A percentile compares a stretch with the other conserved stretches of the same genome.
Evolutionary conservation across 2,113 vertebrate genomes (phyloP).

Genomic region (Microcebus ravelobensis): DNA sequence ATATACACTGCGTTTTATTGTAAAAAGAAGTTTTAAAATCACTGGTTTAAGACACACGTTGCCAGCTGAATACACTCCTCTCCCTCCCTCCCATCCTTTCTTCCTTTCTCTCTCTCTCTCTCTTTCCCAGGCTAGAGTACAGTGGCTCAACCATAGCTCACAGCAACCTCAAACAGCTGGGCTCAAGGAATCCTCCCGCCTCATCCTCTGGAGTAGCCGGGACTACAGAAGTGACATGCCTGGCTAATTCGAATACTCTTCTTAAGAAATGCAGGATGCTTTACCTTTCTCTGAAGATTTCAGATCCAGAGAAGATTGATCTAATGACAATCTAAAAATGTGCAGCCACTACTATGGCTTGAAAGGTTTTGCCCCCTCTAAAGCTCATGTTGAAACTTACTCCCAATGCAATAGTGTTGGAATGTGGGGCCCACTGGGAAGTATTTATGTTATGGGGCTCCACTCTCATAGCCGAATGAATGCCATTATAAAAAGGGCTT

Average conservation of each 20-base stretch:
- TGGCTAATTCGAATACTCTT: neutral
- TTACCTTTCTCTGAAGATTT: neutral
- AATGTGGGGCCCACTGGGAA: neutral
- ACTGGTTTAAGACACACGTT: neutral
- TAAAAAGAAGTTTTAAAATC: neutral
- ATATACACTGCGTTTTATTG: no score
- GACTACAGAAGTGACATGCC: no score
- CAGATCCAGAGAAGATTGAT: neutral
- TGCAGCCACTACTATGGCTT: neutral
- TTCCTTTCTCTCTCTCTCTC: no score
- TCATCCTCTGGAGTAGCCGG: no score
- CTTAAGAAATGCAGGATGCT: neutral
- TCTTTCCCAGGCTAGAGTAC: no score
- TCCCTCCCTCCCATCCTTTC: no score
- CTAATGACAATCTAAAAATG: neutral
- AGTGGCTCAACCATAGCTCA: no score
- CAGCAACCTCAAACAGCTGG: no score
- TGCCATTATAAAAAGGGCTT: neutral
- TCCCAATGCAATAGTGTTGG: rapidly evolving
- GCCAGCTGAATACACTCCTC: neutral
- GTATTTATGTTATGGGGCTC: neutral
- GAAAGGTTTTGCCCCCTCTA: neutral
- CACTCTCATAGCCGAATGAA: neutral
- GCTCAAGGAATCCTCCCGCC: no score
- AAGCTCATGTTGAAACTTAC: neutral